These are phyloP conservation scores for Clarias magur DNA, from an alignment of 2,113 vertebrate genomes.

Conservation along the genomic window DNA sequence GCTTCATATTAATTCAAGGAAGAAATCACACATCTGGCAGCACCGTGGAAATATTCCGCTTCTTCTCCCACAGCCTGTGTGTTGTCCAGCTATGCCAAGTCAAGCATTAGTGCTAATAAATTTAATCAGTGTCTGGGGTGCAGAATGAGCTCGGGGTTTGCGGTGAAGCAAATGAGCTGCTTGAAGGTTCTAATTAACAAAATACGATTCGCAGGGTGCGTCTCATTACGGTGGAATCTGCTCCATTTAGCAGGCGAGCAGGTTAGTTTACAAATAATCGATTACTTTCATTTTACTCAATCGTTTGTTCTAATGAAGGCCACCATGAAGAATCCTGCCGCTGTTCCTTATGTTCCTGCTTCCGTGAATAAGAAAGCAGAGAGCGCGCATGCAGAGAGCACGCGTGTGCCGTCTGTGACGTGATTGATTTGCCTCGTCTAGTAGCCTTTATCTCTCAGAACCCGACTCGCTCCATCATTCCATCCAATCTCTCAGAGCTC, in stretches of 20 bases:
- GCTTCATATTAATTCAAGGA: conserved; percentile 7
- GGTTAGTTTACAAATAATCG: conserved; percentile 1
- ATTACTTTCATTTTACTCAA: conserved; percentile 9
- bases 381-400: neutral
- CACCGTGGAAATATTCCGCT: neutral
- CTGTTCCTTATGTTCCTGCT: neutral
- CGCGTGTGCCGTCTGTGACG: neutral
- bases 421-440: neutral
- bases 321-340: neutral
- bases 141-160: conserved; percentile 36
- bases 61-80: conserved; percentile 11
- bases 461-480: conserved; percentile 43
- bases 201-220: neutral
- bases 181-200: conserved; percentile 15
- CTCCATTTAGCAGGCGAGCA: neutral
- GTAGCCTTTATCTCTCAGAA: neutral
- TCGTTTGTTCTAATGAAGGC: neutral
- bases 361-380: neutral
- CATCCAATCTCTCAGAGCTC: conserved; percentile 62
- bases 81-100: conserved; percentile 31
- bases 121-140: conserved; percentile 39
- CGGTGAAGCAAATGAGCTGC: conserved; percentile 22
- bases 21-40: conserved; percentile 16
- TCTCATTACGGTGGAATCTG: neutral
- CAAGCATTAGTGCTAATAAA: conserved; percentile 41